A percentile compares a stretch with the other conserved stretches of the same genome.
Conservation (phyloP, 2,888 invertebrate species). For the Papilio protenor region DNA sequence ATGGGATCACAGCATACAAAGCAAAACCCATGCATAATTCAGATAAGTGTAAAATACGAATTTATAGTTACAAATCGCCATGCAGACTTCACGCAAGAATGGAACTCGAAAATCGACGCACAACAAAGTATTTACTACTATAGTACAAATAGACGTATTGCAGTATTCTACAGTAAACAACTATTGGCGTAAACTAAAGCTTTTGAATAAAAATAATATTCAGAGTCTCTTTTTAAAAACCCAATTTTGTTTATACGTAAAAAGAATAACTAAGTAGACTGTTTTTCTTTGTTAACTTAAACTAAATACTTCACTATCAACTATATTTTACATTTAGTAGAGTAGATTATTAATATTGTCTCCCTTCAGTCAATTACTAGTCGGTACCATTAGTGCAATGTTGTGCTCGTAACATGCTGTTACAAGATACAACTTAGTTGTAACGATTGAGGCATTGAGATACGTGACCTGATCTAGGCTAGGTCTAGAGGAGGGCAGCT, state of each 20-base stretch:
- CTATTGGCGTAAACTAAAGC: too few species aligned
- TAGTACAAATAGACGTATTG: too few species aligned
- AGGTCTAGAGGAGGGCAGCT: too few species aligned
- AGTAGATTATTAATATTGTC: not conserved
- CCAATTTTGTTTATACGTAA: too few species aligned
- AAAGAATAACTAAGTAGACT: too few species aligned
- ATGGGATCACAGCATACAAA: constrained; percentile 55
- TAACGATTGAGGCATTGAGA: not conserved
- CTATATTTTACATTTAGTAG: too few species aligned
- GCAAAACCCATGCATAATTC: constrained; percentile 57
- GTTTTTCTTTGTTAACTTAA: too few species aligned
- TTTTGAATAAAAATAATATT: too few species aligned
- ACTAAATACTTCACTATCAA: too few species aligned
- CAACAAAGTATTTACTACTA: not conserved
- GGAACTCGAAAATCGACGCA: constrained; percentile 11
- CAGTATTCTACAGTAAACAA: too few species aligned
- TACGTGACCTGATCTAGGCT: too few species aligned
- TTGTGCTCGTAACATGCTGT: not conserved
- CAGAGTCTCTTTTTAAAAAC: too few species aligned
- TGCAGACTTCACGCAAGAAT: constrained; percentile 26
- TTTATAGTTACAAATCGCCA: constrained; percentile 39
- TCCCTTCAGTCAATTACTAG: not conserved
- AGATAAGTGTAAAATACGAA: constrained; percentile 43
- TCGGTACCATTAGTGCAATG: not conserved
- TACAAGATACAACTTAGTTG: not conserved